phyloP scores from a whole-genome alignment of 2,113 vertebrate species.

The Ursus arctos region DNA sequence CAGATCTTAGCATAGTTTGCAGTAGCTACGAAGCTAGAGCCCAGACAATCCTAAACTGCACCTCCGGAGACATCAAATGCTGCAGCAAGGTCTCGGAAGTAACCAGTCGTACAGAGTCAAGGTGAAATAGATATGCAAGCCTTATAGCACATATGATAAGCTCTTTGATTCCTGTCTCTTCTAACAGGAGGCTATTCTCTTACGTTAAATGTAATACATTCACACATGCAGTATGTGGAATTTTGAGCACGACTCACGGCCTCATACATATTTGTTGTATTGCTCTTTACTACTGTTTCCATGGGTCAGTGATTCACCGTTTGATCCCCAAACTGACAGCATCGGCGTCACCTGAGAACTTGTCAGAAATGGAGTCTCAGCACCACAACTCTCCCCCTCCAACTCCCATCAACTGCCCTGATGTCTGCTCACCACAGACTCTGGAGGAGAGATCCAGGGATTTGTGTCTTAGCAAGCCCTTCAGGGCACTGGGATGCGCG shows the following conservation, averaged over 20 bases:
- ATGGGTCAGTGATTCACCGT: neutral
- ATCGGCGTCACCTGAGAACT: neutral
- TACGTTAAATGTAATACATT: neutral
- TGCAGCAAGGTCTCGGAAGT: neutral
- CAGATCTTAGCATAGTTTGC: slow-evolving; percentile 3
- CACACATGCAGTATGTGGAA: neutral
- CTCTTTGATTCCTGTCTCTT: neutral
- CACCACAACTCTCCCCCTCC: too few relatives aligned
- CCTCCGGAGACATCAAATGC: neutral
- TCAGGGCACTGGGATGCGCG: neutral
- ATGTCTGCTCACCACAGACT: neutral
- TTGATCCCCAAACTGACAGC: neutral
- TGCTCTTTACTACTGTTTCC: neutral
- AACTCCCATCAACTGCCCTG: neutral
- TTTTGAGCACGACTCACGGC: neutral
- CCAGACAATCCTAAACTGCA: neutral
- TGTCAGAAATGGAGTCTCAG: neutral
- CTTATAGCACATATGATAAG: neutral
- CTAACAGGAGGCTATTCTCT: neutral
- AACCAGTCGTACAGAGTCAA: neutral
- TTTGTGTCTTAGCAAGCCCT: neutral
- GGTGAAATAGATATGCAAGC: neutral
- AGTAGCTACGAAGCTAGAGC: neutral
- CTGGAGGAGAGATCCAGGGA: neutral
- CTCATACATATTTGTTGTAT: neutral